Percentiles rank a stretch among this genome's conserved stretches.
phyloP scores from a whole-genome alignment of 2,113 vertebrate species.

The Hypanus sabinus region DNA sequence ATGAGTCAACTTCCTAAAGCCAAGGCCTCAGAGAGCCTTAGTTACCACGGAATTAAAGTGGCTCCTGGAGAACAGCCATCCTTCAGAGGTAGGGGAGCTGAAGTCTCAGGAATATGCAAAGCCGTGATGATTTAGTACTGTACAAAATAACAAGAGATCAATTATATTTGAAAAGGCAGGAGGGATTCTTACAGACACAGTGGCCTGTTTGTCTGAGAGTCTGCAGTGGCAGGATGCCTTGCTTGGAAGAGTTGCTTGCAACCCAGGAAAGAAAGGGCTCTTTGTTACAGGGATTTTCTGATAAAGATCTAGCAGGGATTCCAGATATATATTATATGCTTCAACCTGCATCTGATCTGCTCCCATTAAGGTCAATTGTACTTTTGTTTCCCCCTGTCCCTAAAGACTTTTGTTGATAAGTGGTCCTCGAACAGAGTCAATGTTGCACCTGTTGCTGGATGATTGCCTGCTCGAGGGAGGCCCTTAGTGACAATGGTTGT shows the following conservation, averaged over 20 bases:
- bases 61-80: not conserved
- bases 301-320: constrained; percentile 1
- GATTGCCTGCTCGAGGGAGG: not conserved
- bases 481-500: not conserved
- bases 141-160: not conserved
- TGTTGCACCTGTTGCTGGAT: not conserved
- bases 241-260: not conserved
- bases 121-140: not conserved
- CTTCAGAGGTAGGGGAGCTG: not conserved
- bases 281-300: constrained; percentile 18
- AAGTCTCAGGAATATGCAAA: not conserved
- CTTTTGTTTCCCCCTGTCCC: not conserved
- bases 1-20: not conserved
- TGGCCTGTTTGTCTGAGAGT: not conserved
- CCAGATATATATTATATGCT: not conserved
- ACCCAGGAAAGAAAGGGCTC: not conserved
- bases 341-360: not conserved
- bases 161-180: not conserved
- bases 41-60: not conserved
- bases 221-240: not conserved
- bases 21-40: not conserved
- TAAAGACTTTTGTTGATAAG: not conserved
- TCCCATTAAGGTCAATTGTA: constrained; percentile 26
- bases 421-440: not conserved
- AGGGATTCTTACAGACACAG: not conserved